Base-by-base conservation (phyloP, 2,888 invertebrate species). In the Epinotia bilunana region DNA sequence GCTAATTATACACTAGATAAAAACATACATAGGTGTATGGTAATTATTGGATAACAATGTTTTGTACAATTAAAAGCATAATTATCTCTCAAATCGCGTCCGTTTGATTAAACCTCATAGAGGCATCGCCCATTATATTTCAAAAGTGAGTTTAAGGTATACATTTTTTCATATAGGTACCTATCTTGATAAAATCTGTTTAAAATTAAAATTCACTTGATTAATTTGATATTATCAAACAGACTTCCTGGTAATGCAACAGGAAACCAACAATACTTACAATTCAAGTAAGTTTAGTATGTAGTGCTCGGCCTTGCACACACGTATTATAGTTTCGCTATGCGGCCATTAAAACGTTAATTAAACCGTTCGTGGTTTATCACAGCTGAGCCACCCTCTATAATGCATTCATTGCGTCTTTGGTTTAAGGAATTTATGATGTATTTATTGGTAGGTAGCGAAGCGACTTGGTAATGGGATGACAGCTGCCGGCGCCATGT, bases 261-360 rank as follows among this genome's bases (percentile, higher is more conserved):
- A 68, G 43, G 57, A 57, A 57, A 57, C 57, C 53, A 57, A 39
- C 57, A 9, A 68, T 33, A 11, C 20, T 67, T 12, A 11, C 3
- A 67, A 68, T 68, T 39, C 33, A 68, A 68, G 11, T 11, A 28
- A n/a, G n/a, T n/a, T n/a, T 20, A 55, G 1, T 39, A 33, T 67
- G n/a, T 55, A 16, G 20, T 39, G 57, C 9, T 6, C 16, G 33
- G 39, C 65, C 65, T 73, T 60, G 72, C 60, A 20, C 39, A 20
- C 39, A 39, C 33, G 3, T 20, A 67, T 67, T 61, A 61, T 53
- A 39, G 60, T 73, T 60, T 65, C 73, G 73, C 60, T 57, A 67
- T 53, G n/a, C 58, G 33, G 20, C 65, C 39, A 60, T 60, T 60
- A 60, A 67, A 58, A 39, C 46, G n/a, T n/a, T 53, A 60, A 65